Base-by-base conservation (phyloP, 2,888 invertebrate genomes). In the Stramonita haemastoma region DNA sequence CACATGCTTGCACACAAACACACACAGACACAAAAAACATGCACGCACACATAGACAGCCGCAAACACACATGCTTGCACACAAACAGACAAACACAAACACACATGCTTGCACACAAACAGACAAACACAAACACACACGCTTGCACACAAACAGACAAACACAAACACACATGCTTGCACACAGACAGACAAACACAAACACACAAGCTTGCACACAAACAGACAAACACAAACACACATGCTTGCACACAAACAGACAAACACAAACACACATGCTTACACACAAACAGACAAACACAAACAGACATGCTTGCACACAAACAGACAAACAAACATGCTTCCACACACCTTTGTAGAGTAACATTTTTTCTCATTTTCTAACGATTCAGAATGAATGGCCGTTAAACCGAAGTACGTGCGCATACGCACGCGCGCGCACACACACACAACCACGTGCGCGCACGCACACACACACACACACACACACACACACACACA, bases 121-220 rank as follows among this genome's bases (percentile, higher is more conserved):
- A 86, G 60, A 77, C 89, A 86, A 57, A 77, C 56, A 73, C 70
- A 56, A 77, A 86, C 60, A 86, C 79, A 86, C 60, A 86, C 79
- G 46, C 73, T 77, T 36, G 46, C 86, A 86, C 86, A 79, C 79
- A 89, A 29, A 56, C 56, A 79, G 56, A 79, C 79, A 77, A 11
- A 86, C 86, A 87, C 79, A 86, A 46, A 77, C 77, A 89, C 86
- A 56, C 79, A 88, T 6, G 46, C 79, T 81, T 29, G 81, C 81
- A 79, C 73, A 22, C 73, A 73, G 15, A 26, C 26, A 73, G 15
- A 73, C 73, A 26, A 5, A 73, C 73, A 26, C 73, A 22, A 11
- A 73, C 73, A 73, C 73, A 73, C 73, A 73, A 6, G 22, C 15
- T 73, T n/a, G 22, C 73, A 73, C 73, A 73, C 73, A 73, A 11